These are phyloP conservation scores for Pissodes strobi DNA, from an alignment of 1,140 invertebrate genomes.

Conservation along the genomic window DNA sequence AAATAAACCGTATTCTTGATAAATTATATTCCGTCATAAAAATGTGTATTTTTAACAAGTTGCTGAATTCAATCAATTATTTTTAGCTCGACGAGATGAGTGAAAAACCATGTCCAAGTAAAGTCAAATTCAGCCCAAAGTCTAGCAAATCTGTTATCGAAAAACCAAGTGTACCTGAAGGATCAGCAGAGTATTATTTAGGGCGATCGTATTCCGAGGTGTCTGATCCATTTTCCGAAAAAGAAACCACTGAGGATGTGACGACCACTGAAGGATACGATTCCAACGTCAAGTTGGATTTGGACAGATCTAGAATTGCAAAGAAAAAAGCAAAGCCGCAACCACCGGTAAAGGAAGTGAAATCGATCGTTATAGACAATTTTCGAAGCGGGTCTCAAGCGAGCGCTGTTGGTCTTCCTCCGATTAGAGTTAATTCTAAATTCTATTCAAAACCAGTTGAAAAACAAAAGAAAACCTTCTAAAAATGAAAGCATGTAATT, in stretches of 20 bases:
- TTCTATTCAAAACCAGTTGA: neutral
- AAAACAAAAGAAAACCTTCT: constrained; percentile 1
- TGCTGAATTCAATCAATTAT: no score
- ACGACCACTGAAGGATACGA: no score
- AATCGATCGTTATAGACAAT: neutral
- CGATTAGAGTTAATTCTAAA: constrained; percentile 11
- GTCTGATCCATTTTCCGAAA: neutral
- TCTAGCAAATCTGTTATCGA: neutral
- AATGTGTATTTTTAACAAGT: no score
- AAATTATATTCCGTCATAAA: no score
- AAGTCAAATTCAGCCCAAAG: neutral
- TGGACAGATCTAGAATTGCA: neutral
- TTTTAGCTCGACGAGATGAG: neutral
- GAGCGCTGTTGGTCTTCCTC: constrained; percentile 3
- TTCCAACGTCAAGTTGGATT: no score
- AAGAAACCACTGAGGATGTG: neutral
- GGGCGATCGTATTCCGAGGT: no score
- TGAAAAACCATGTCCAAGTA: neutral
- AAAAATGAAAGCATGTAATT: no score
- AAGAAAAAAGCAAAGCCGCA: neutral
- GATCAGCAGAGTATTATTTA: no score
- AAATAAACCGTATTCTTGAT: no score
- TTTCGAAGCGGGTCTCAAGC: neutral
- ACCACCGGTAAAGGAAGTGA: neutral
- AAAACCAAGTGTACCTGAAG: no score